Conservation (phyloP, 2,888 invertebrate genomes). For the Didymodactylos carnosus region DNA sequence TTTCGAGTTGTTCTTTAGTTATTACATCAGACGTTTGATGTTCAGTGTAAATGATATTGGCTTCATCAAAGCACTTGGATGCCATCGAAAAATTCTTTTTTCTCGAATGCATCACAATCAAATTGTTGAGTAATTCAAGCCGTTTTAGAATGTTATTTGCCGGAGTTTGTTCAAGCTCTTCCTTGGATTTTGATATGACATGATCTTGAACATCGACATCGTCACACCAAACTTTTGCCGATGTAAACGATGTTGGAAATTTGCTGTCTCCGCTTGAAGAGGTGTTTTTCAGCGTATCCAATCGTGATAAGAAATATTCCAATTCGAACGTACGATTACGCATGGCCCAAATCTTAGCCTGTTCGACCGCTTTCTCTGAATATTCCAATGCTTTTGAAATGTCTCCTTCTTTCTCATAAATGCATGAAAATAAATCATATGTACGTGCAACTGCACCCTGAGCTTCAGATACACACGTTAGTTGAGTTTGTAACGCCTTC, state of each 20-base stretch:
- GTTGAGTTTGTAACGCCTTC: background rate
- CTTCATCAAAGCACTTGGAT: background rate
- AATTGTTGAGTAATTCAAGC: background rate
- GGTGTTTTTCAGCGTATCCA: too few relatives aligned
- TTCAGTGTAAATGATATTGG: background rate
- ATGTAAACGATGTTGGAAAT: background rate
- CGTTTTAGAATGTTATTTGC: background rate
- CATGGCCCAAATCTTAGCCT: background rate
- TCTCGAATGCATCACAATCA: background rate
- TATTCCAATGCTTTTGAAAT: background rate
- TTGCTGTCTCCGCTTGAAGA: background rate
- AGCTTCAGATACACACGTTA: too few relatives aligned
- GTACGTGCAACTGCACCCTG: background rate
- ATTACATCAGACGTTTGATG: background rate
- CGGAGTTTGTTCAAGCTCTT: background rate
- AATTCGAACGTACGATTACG: too few relatives aligned
- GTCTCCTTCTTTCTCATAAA: background rate
- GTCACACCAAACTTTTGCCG: too few relatives aligned
- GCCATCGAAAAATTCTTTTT: background rate
- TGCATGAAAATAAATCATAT: background rate
- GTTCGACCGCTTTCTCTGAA: background rate
- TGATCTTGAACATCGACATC: too few relatives aligned
- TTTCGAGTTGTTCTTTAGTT: background rate
- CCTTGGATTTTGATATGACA: too few relatives aligned
- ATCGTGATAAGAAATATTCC: too few relatives aligned